phyloP scores from a whole-genome alignment of 2,113 vertebrate genomes.

The Heteronetta atricapilla region DNA sequence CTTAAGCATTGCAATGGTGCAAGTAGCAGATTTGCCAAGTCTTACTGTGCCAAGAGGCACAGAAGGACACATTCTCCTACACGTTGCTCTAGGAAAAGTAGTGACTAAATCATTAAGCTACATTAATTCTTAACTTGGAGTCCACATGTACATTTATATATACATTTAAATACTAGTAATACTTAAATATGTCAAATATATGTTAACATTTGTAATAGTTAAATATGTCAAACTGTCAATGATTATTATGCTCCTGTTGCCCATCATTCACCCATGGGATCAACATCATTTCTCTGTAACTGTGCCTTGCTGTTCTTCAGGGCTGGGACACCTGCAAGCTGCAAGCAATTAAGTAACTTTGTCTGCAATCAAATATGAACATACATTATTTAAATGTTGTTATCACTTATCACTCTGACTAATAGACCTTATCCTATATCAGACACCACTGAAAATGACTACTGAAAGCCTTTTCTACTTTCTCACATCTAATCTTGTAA shows the following conservation, averaged over 20 bases:
- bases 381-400: background rate
- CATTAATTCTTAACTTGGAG: constrained; percentile 4
- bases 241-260: constrained; percentile 16
- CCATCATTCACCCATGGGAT: background rate
- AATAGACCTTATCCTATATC: background rate
- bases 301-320: background rate
- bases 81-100: background rate
- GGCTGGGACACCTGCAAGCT: constrained; percentile 16
- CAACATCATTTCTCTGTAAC: constrained; percentile 18
- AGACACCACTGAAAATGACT: background rate
- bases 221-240: constrained; percentile 29
- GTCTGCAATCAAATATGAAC: background rate
- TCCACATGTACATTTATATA: background rate
- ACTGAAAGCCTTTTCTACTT: background rate
- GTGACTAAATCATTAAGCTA: background rate
- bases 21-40: background rate
- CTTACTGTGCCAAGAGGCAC: background rate
- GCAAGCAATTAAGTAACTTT: background rate
- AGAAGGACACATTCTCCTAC: background rate
- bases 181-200: constrained; percentile 13
- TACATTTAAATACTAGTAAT: constrained; percentile 8
- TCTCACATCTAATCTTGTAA: background rate
- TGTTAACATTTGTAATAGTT: background rate
- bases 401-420: background rate
- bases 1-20: background rate